phyloP scores from a whole-genome alignment of 2,113 vertebrate species.

The Podarcis cretensis region DNA sequence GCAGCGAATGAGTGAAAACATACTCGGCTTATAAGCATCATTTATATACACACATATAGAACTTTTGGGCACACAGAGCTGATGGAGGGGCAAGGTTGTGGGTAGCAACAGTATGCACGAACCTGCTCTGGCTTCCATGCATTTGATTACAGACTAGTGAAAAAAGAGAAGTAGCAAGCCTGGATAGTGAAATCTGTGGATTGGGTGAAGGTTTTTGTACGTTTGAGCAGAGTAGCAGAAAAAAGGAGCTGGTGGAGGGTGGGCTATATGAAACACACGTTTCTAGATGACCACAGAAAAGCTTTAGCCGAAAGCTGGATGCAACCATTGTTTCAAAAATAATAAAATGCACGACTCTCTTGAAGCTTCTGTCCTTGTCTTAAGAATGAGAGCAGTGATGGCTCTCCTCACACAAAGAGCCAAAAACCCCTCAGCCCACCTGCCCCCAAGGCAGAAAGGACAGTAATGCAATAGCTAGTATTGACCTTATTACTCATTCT shows the following conservation, averaged over 20 bases:
- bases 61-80: too few species aligned
- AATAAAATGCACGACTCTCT: not conserved
- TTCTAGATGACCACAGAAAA: not conserved
- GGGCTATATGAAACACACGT: not conserved
- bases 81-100: not conserved
- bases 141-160: too few species aligned
- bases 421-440: fast-evolving
- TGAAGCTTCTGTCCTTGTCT: not conserved
- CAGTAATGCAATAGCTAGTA: not conserved
- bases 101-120: not conserved
- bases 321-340: not conserved
- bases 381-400: not conserved
- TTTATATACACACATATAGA: too few species aligned
- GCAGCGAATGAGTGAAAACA: not conserved
- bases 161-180: not conserved
- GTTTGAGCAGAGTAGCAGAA: not conserved
- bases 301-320: not conserved
- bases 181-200: not conserved
- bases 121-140: not conserved
- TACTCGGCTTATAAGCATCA: too few species aligned
- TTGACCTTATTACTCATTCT: not conserved
- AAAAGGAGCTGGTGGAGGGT: not conserved
- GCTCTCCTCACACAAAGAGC: not conserved
- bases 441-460: not conserved
- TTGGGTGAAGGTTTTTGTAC: not conserved